Evolutionary conservation across 2,113 vertebrate species (phyloP), one percentile per base, ranked within the genome.

Genomic region (Daubentonia madagascariensis): DNA sequence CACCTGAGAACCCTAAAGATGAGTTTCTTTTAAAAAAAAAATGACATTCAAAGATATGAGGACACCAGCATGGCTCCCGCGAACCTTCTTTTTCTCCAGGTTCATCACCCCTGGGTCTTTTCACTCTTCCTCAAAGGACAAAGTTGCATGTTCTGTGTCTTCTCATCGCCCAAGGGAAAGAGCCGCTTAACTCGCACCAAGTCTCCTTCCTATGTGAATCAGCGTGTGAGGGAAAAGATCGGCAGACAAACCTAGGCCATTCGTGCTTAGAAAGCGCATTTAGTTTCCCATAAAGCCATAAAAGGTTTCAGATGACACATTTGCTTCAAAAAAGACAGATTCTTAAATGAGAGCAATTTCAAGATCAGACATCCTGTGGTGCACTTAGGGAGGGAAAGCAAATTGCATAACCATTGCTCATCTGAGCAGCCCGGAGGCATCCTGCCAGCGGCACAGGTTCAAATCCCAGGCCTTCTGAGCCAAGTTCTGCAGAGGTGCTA

Each of bases 291-390:
- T 25, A 85, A 94, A 94, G 80, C 59, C 87, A 65, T 78, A 73
- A 76, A 90, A 91, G 52, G 37, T 76, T 94, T 95, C 80, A 73
- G 94, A 91, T 85, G 96, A 94, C 52, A 95, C 80, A 85, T 94
- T 40, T 92, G 80, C 59, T 96, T 96, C 67, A 67, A 50, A 92
- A 97, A 40, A 43, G 50, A 85, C n/a, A 88, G 90, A 92, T 85
- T 90, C 59, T 98, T 85, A 84, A 97, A 95, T 92, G 88, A 97
- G 92, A 88, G 50, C 0, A 0, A 94, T 94, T 94, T 94, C 59
- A 35, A 83, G 68, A 90, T 87, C 45, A 8, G 88, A 86, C 59
- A n/a, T 28, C 93, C 93, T n/a, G 73, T 2, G 45, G 93, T 67
- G 81, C 35, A 9, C 43, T 79, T 54, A 50, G 50, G 28, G 83